Evolutionary conservation across 1,140 invertebrate genomes (phyloP).

Genomic region (Sinonovacula constricta): DNA sequence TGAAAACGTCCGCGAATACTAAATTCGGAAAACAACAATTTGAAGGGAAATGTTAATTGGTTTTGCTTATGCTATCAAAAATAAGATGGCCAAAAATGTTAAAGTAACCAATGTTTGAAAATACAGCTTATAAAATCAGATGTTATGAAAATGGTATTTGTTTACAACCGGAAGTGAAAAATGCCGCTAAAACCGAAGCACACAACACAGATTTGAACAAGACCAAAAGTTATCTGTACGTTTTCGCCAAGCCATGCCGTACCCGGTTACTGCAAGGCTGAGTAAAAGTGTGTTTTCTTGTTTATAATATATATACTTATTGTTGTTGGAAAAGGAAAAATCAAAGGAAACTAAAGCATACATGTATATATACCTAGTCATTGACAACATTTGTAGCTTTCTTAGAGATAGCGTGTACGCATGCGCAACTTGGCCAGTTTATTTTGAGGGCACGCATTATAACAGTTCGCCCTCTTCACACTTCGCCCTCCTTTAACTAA

Average conservation of each 20-base stretch:
- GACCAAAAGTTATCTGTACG: background rate
- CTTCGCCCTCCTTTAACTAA: too few species aligned
- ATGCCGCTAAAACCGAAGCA: slow-evolving; percentile 10
- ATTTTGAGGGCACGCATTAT: background rate
- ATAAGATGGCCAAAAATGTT: background rate
- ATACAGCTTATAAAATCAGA: too few species aligned
- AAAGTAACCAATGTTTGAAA: background rate
- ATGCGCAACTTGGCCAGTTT: background rate
- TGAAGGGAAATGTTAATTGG: background rate
- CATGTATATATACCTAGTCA: background rate
- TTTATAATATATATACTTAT: background rate
- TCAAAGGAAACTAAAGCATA: background rate
- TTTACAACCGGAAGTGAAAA: slow-evolving; percentile 45
- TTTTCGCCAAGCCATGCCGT: background rate
- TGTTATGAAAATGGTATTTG: slow-evolving; percentile 22
- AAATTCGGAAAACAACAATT: background rate
- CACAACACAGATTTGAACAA: background rate
- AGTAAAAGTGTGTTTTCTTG: background rate
- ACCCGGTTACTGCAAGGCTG: background rate
- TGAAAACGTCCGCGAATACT: slow-evolving; percentile 11
- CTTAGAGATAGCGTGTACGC: background rate
- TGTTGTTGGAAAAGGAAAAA: background rate
- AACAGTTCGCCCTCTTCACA: too few species aligned
- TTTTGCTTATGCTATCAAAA: background rate
- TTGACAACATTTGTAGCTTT: background rate